phyloP scores from a whole-genome alignment of 2,888 invertebrate species.

The Melanchra persicariae region DNA sequence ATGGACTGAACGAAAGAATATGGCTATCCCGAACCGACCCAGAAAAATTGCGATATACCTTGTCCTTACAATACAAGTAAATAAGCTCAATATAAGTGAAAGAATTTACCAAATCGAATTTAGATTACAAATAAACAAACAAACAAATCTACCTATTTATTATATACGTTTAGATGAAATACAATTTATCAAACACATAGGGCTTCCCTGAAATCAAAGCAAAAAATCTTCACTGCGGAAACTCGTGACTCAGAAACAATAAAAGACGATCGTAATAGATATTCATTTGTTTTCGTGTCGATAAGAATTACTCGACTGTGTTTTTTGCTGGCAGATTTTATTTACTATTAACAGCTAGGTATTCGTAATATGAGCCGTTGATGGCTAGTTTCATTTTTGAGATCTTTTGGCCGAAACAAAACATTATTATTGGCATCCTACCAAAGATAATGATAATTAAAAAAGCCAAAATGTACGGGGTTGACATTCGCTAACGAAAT shows the following conservation, averaged over 20 bases:
- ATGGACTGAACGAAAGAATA: no score
- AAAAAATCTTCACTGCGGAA: neutral
- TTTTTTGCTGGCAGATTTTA: constrained; percentile 23
- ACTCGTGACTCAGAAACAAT: constrained; percentile 39
- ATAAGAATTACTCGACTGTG: constrained; percentile 32
- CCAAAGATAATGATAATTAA: no score
- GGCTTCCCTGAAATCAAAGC: neutral
- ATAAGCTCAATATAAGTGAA: no score
- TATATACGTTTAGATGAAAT: neutral
- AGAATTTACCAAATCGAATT: no score
- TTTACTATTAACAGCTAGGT: neutral
- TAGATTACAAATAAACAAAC: neutral
- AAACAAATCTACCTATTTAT: neutral
- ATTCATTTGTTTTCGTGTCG: constrained; percentile 49
- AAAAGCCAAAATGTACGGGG: no score
- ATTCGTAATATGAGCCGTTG: neutral
- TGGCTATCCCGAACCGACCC: no score
- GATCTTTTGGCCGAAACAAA: no score
- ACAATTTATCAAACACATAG: neutral
- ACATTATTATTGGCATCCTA: no score
- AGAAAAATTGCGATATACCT: no score
- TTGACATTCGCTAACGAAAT: no score
- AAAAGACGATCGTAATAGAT: constrained; percentile 39
- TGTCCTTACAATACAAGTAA: no score
- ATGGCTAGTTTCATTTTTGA: neutral